Conservation (phyloP, 2,797 vertebrate species). For the Emydoidea blandingii region DNA sequence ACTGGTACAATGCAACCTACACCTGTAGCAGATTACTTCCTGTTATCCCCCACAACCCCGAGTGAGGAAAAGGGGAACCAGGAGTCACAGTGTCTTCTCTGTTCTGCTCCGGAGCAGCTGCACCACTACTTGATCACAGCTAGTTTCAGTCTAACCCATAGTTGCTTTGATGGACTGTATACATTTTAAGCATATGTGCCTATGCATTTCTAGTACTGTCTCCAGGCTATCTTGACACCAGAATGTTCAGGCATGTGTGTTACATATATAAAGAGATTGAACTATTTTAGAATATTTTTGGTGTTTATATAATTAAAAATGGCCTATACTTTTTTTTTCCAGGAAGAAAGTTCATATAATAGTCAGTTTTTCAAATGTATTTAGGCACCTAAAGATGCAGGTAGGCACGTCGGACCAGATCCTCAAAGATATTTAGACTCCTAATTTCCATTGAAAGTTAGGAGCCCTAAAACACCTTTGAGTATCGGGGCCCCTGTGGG, state of each 20-base stretch:
- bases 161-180: neutral
- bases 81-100: neutral
- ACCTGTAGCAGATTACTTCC: neutral
- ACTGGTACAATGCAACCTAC: neutral
- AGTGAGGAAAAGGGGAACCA: neutral
- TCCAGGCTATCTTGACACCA: neutral
- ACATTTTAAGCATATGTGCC: neutral
- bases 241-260: neutral
- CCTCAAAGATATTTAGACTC: neutral
- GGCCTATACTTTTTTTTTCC: slow-evolving; percentile 15
- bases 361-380: neutral
- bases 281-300: neutral
- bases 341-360: neutral
- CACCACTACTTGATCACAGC: neutral
- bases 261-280: neutral
- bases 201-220: slow-evolving; percentile 1
- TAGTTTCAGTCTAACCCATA: neutral
- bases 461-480: neutral
- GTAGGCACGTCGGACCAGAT: neutral
- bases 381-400: slow-evolving; percentile 4
- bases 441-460: neutral
- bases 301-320: slow-evolving; percentile 11
- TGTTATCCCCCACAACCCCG: neutral
- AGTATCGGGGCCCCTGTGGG: neutral
- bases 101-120: neutral